Percentiles rank a stretch among this genome's conserved stretches.
Conservation (phyloP, 2,888 invertebrate species). For the Neocrepidodera transversa region DNA sequence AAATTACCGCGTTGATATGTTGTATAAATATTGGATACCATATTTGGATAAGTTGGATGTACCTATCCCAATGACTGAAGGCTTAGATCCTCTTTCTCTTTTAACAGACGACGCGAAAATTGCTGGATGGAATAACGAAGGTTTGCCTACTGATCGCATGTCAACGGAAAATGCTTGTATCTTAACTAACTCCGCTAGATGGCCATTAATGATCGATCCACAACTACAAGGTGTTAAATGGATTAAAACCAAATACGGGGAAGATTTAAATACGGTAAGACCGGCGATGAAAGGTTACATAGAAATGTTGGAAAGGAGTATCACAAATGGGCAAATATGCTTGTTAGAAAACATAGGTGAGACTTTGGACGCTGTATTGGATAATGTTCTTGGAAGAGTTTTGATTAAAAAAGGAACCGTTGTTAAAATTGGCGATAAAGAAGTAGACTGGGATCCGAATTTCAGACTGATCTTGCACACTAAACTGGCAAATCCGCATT, state of each 20-base stretch:
- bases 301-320: constrained; percentile 76
- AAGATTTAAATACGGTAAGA: constrained; percentile 75
- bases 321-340: constrained; percentile 74
- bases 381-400: constrained; percentile 85
- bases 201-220: constrained; percentile 96
- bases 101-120: constrained; percentile 92
- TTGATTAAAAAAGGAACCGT: constrained; percentile 86
- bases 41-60: constrained; percentile 72
- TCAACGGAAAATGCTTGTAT: constrained; percentile 95
- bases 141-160: constrained; percentile 90
- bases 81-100: constrained; percentile 82
- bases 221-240: constrained; percentile 89
- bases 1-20: constrained; percentile 78
- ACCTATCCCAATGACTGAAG: constrained; percentile 80
- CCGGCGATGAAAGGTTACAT: constrained; percentile 84
- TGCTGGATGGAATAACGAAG: constrained; percentile 95
- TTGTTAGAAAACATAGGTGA: constrained; percentile 92
- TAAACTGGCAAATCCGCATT: constrained; percentile 94
- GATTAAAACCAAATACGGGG: constrained; percentile 89
- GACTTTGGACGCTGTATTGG: constrained; percentile 86
- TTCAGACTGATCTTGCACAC: constrained; percentile 90
- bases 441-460: constrained; percentile 84
- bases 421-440: constrained; percentile 88
- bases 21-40: constrained; percentile 83
- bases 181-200: constrained; percentile 85